Base-by-base conservation (phyloP, 1,140 invertebrate species). In the Pachypsylla venusta region DNA sequence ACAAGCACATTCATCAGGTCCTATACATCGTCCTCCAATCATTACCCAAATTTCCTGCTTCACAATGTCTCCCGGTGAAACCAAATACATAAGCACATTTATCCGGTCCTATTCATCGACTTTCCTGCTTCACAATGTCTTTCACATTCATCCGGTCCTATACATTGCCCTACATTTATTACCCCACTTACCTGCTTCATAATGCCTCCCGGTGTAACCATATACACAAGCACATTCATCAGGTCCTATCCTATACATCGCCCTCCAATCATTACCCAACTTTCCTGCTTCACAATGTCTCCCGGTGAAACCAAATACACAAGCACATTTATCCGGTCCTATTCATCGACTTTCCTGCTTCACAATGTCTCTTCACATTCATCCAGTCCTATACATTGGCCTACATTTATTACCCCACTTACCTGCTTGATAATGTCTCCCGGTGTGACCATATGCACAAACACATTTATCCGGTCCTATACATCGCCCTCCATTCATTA, bases 311-410 rank as follows among this genome's bases (percentile, higher is more conserved):
- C 89, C 89, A 69, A 89, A 89, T 30, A 87, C 78, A 69, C 89
- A 92, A 1, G 87, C 85, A 70, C 89, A 93, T 26, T 86, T 73
- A 71, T 91, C 84, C 2, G 85, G 84, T 3, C 86, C 87, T 56
- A 91, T 85, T 67, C 89, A 93, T 60, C 85, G 73, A 7, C 89
- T 88, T 27, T 87, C 87, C n/a, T n/a, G n/a, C n/a, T n/a, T n/a
- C n/a, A n/a, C n/a, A n/a, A n/a, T n/a, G n/a, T n/a, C n/a, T n/a
- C n/a, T n/a, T n/a, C n/a, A n/a, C n/a, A n/a, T n/a, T n/a, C n/a
- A n/a, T n/a, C n/a, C n/a, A n/a, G n/a, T n/a, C n/a, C n/a, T n/a
- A n/a, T n/a, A n/a, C n/a, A n/a, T n/a, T n/a, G n/a, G n/a, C n/a
- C n/a, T n/a, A n/a, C n/a, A n/a, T n/a, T n/a, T n/a, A n/a, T n/a